phyloP scores from a whole-genome alignment of 2,797 vertebrate species.

The Florisuga fusca region DNA sequence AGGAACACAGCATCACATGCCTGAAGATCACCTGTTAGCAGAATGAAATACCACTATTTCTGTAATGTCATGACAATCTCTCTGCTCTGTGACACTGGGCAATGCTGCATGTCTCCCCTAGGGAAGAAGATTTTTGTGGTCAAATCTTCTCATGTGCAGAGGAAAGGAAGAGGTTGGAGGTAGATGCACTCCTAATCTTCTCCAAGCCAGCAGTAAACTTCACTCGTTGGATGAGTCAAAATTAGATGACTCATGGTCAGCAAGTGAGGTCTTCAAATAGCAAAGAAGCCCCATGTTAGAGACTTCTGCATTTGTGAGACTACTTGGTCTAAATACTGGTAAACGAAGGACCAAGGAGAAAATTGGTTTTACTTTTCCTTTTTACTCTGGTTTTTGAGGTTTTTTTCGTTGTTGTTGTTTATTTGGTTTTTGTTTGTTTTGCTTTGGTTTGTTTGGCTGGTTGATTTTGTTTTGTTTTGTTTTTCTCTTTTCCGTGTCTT shows the following conservation, averaged over 20 bases:
- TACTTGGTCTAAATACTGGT: neutral
- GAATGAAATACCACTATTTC: neutral
- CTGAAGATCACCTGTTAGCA: neutral
- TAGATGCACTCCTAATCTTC: rapidly evolving
- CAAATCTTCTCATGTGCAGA: neutral
- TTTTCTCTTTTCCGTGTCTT: neutral
- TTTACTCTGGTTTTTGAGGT: no score
- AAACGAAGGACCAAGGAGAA: neutral
- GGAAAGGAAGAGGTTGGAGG: neutral
- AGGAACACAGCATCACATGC: neutral
- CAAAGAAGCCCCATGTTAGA: neutral
- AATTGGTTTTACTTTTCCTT: neutral
- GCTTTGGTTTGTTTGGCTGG: no score
- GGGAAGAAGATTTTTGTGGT: rapidly evolving
- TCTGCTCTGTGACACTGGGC: neutral
- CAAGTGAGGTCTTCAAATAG: rapidly evolving
- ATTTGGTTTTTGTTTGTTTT: no score
- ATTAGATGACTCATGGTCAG: neutral
- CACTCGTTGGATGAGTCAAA: neutral
- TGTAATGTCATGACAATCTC: rapidly evolving
- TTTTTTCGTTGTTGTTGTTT: no score
- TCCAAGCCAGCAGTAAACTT: neutral
- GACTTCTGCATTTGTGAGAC: neutral
- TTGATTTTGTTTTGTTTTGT: neutral
- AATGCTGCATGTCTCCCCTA: neutral